A percentile compares a stretch with the other conserved stretches of the same genome.
phyloP scores from a whole-genome alignment of 2,888 invertebrate genomes.

The Gnatocerus cornutus region DNA sequence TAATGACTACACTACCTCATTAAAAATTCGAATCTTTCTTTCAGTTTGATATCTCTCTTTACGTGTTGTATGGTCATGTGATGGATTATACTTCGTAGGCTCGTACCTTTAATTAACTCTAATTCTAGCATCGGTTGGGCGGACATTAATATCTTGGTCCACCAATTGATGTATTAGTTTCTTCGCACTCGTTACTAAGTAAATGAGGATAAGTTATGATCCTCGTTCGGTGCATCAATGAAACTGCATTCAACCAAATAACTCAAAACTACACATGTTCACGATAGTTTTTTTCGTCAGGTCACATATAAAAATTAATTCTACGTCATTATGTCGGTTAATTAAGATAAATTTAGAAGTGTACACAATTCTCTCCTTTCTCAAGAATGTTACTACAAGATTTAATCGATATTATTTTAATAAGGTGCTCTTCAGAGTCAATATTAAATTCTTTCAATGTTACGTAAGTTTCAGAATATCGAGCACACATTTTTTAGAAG shows the following conservation, averaged over 20 bases:
- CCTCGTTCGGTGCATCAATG: background rate
- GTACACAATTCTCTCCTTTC: slow-evolving; percentile 15
- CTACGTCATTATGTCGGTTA: slow-evolving; percentile 1
- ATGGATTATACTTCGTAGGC: slow-evolving; percentile 41
- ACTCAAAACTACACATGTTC: too few relatives aligned
- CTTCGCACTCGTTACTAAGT: slow-evolving; percentile 10
- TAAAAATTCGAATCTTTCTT: slow-evolving; percentile 29
- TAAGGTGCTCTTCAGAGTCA: background rate
- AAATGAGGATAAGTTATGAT: slow-evolving; percentile 17
- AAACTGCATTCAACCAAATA: too few relatives aligned
- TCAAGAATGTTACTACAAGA: slow-evolving; percentile 18
- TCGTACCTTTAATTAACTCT: slow-evolving; percentile 42
- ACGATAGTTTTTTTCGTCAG: slow-evolving; percentile 1
- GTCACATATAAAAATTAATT: slow-evolving; percentile 21
- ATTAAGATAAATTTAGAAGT: slow-evolving; percentile 18
- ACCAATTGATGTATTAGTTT: slow-evolving; percentile 51
- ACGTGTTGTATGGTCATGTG: slow-evolving; percentile 28
- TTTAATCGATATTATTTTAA: slow-evolving; percentile 17
- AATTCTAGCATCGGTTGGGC: slow-evolving; percentile 49
- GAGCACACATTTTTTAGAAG: background rate
- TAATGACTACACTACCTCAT: slow-evolving; percentile 1
- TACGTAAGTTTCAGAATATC: slow-evolving; percentile 4
- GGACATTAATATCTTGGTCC: slow-evolving; percentile 53
- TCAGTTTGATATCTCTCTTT: slow-evolving; percentile 37
- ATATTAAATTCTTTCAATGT: background rate